These are phyloP conservation scores for Lithobates pipiens DNA, from an alignment of 2,797 vertebrate genomes.

Conservation along the genomic window DNA sequence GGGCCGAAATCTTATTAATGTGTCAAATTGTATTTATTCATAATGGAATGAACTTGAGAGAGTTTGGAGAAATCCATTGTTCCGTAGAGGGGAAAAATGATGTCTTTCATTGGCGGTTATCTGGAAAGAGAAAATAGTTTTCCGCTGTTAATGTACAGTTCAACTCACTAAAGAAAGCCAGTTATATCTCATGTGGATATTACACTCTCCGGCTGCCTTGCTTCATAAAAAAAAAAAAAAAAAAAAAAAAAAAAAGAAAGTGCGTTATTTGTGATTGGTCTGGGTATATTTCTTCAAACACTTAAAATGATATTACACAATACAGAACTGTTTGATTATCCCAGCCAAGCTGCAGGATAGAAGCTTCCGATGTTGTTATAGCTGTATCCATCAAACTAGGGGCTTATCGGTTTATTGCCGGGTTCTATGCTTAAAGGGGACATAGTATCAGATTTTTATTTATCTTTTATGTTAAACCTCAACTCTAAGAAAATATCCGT, in stretches of 20 bases:
- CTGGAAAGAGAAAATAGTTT: slow-evolving; percentile 14
- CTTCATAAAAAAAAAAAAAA: too few relatives aligned
- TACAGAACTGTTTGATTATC: not conserved
- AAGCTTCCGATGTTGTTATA: not conserved
- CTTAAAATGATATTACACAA: not conserved
- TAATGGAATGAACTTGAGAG: slow-evolving; percentile 37
- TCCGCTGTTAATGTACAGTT: slow-evolving; percentile 15
- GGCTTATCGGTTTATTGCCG: too few relatives aligned
- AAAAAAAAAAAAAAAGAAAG: not conserved
- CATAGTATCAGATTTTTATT: too few relatives aligned
- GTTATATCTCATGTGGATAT: slow-evolving; percentile 26
- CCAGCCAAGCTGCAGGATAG: not conserved
- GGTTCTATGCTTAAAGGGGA: too few relatives aligned
- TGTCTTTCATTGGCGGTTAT: slow-evolving; percentile 32
- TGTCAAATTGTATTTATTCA: slow-evolving; percentile 53
- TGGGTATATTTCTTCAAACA: slow-evolving; percentile 22
- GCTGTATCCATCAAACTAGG: not conserved
- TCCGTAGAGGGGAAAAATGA: slow-evolving; percentile 21
- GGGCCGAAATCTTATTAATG: slow-evolving; percentile 35
- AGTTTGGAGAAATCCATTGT: slow-evolving; percentile 44
- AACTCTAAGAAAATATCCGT: too few relatives aligned
- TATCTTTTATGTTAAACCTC: too few relatives aligned
- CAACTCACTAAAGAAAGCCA: slow-evolving; percentile 25
- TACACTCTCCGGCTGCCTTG: not conserved
- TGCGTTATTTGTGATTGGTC: not conserved